A percentile compares a stretch with the other conserved stretches of the same genome.
phyloP scores from a whole-genome alignment of 1,140 invertebrate genomes.

The Drosophila saltans region DNA sequence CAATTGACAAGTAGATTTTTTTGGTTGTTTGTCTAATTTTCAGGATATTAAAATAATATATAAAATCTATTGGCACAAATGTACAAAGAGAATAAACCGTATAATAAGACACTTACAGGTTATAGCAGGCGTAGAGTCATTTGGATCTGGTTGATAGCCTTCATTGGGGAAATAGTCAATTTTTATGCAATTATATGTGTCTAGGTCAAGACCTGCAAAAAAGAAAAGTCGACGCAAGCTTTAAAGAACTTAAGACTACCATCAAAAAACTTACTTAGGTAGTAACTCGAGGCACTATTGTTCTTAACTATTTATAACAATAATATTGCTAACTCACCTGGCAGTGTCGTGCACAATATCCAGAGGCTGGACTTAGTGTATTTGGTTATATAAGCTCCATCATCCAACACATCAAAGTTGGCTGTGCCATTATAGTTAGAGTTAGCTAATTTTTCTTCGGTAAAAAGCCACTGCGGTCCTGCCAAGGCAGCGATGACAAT shows the following conservation, averaged over 20 bases:
- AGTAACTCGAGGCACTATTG: too few species aligned
- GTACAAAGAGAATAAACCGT: not conserved
- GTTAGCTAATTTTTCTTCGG: constrained; percentile 81
- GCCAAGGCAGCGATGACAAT: constrained; percentile 80
- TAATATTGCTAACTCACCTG: constrained; percentile 58
- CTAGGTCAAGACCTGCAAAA: constrained; percentile 59
- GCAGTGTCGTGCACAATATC: constrained; percentile 76
- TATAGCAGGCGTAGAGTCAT: constrained; percentile 94
- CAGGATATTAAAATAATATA: too few species aligned
- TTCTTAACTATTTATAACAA: too few species aligned
- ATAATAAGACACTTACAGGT: constrained; percentile 88
- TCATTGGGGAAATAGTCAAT: constrained; percentile 94
- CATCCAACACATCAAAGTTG: constrained; percentile 77
- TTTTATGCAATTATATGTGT: constrained; percentile 87
- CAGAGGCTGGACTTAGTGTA: constrained; percentile 81
- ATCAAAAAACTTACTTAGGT: too few species aligned
- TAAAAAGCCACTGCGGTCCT: constrained; percentile 82
- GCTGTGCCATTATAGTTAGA: constrained; percentile 78
- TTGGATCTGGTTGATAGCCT: constrained; percentile 92
- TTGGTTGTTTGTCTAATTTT: too few species aligned
- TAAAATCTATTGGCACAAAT: too few species aligned
- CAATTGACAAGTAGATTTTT: too few species aligned
- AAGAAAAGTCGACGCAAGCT: too few species aligned
- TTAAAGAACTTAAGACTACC: too few species aligned
- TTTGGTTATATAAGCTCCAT: constrained; percentile 78